These are phyloP conservation scores for Boloria selene DNA, from an alignment of 2,888 invertebrate genomes.

Conservation along the genomic window DNA sequence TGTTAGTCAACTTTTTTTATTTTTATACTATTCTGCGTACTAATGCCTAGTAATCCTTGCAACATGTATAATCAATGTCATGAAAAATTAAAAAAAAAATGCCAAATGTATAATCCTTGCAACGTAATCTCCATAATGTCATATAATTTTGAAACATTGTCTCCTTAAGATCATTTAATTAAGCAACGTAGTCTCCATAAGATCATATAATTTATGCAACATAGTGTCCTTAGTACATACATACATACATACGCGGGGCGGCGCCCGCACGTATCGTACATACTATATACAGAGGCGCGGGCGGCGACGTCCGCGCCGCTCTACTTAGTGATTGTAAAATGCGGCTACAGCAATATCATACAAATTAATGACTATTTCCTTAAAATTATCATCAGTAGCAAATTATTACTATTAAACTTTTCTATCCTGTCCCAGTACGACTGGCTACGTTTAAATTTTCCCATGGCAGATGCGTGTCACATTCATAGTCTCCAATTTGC, in stretches of 20 bases:
- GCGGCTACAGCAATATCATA: slow-evolving; percentile 82
- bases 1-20: slow-evolving; percentile 75
- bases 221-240: slow-evolving; percentile 69
- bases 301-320: slow-evolving; percentile 42
- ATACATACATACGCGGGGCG: slow-evolving; percentile 67
- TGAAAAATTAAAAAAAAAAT: no score
- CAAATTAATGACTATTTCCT: slow-evolving; percentile 83
- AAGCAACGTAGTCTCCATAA: slow-evolving; percentile 46
- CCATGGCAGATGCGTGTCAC: slow-evolving; percentile 71
- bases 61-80: no score
- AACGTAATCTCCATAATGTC: slow-evolving; percentile 53
- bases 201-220: slow-evolving; percentile 82
- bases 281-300: slow-evolving; percentile 62
- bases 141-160: background rate
- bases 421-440: slow-evolving; percentile 75
- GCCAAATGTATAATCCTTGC: slow-evolving; percentile 82
- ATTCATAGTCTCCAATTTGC: slow-evolving; percentile 67
- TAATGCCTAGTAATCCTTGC: slow-evolving; percentile 82
- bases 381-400: slow-evolving; percentile 81
- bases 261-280: slow-evolving; percentile 54
- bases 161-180: background rate
- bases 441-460: slow-evolving; percentile 68
- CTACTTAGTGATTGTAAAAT: slow-evolving; percentile 75
- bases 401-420: slow-evolving; percentile 17
- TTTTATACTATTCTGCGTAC: slow-evolving; percentile 79